A percentile compares a stretch with the other conserved stretches of the same genome.
phyloP scores from a whole-genome alignment of 2,888 invertebrate species.

The Bellardia bayeri region DNA sequence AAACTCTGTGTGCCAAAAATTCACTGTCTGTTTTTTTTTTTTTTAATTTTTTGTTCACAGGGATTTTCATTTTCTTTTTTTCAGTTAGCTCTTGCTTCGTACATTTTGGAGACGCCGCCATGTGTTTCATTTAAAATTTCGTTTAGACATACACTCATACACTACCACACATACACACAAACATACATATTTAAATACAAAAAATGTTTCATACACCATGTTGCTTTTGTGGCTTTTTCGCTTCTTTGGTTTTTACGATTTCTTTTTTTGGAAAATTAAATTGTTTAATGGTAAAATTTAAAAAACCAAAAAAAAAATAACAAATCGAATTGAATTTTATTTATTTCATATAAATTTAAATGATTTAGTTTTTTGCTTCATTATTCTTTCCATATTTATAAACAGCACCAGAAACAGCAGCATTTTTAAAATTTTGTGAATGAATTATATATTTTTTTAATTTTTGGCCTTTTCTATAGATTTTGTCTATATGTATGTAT shows the following conservation, averaged over 20 bases:
- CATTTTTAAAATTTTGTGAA: conserved; percentile 2
- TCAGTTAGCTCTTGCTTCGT: conserved; percentile 39
- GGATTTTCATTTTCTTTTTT: conserved; percentile 63
- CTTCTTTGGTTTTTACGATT: conserved; percentile 75
- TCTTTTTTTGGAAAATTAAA: conserved; percentile 19
- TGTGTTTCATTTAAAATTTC: conserved; percentile 60
- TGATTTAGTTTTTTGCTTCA: conserved; percentile 3
- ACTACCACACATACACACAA: conserved; percentile 43
- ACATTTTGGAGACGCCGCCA: conserved; percentile 66
- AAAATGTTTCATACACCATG: conserved; percentile 70
- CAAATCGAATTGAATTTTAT: conserved; percentile 12
- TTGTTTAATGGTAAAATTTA: conserved; percentile 1
- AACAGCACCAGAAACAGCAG: not conserved
- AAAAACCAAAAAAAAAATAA: not conserved
- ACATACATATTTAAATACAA: conserved; percentile 38
- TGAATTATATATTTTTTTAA: not conserved
- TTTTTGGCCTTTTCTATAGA: not conserved
- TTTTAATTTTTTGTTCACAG: conserved; percentile 23
- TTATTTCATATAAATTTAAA: conserved; percentile 8
- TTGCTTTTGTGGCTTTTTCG: conserved; percentile 81
- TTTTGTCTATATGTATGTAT: conserved; percentile 20
- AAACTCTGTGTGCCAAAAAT: conserved; percentile 65
- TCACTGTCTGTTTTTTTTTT: conserved; percentile 57
- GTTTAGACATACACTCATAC: conserved; percentile 16
- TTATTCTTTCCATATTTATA: not conserved